Evolutionary conservation across 1,140 invertebrate species (phyloP).

Genomic region (Lordiphosa stackelbergi): DNA sequence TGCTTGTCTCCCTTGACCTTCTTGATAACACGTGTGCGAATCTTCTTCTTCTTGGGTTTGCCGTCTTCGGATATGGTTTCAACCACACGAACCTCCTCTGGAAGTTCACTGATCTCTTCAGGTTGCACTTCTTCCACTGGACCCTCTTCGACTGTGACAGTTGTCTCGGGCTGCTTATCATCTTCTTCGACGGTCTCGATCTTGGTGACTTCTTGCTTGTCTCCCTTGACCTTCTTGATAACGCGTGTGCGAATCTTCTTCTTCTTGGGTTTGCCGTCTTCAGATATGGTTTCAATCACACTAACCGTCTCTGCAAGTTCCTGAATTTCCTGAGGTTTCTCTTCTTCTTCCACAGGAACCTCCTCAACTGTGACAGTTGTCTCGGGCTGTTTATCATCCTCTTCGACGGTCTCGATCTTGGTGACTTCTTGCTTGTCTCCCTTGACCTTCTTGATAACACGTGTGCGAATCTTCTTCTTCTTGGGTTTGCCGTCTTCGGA

Average conservation of each 20-base stretch:
- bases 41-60: constrained; percentile 4
- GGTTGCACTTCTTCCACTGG: not conserved
- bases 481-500: not conserved
- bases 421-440: constrained; percentile 5
- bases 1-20: constrained; percentile 1
- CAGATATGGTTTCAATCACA: not conserved
- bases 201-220: constrained; percentile 4
- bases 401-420: constrained; percentile 1
- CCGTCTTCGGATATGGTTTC: constrained; percentile 1
- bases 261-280: constrained; percentile 1
- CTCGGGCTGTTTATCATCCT: constrained; percentile 1
- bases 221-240: constrained; percentile 3
- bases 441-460: constrained; percentile 3
- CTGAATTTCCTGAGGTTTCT: not conserved
- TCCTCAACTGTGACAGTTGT: not conserved
- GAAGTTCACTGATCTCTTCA: not conserved
- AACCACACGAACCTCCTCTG: not conserved
- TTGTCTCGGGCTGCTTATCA: constrained; percentile 1
- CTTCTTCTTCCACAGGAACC: not conserved
- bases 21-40: constrained; percentile 2
- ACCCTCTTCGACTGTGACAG: not conserved
- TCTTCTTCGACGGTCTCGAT: constrained; percentile 1
- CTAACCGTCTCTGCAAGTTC: constrained; percentile 1
- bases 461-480: constrained; percentile 5
- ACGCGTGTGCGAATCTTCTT: constrained; percentile 3